Evolutionary conservation across 2,113 vertebrate genomes (phyloP), one percentile per base, ranked within the genome.

Genomic region (Istiophorus platypterus): DNA sequence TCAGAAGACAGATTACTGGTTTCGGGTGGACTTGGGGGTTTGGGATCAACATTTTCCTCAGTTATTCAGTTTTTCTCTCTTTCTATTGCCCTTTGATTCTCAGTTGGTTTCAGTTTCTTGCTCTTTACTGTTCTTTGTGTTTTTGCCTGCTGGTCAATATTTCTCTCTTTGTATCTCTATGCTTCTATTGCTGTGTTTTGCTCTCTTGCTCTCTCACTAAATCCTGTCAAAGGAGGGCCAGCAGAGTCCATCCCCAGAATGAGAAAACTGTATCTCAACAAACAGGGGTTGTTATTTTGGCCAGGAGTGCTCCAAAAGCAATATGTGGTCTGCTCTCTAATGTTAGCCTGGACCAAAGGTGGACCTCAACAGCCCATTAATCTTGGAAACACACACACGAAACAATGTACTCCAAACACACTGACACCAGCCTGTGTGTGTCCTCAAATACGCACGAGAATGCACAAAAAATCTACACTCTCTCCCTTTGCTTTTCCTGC

Each of bases 161-260:
- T 91, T 88, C 73, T 88, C 71, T 51, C 65, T 64, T 29, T 81
- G 59, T 88, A 77, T 87, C 77, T 84, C 65, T 45, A 27, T 81
- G 62, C 77, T 88, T 83, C 76, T 49, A 61, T 90, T 24, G 7
- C 68, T 65, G 4, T 74, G n/a, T 77, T 66, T 69, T 51, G 78
- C 37, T 78, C 54, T 29, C 73, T 62, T 31, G 39, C 45, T 70
- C 62, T 31, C 34, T 71, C 76, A 68, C 47, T 73, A 42, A 82
- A 69, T 41, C 61, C 42, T 56, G 76, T 87, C 76, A 72, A 51
- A 70, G 18, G 66, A 74, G 65, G 39, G 42, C 69, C 29, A 34
- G 62, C 18, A 69, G 68, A 86, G 85, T 90, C 76, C 54, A 82
- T 91, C 80, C 71, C 68, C 66, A 59, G 81, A 88, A 88, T 85